These are phyloP conservation scores for Lasius platythorax DNA, from an alignment of 2,888 invertebrate species.

Conservation along the genomic window DNA sequence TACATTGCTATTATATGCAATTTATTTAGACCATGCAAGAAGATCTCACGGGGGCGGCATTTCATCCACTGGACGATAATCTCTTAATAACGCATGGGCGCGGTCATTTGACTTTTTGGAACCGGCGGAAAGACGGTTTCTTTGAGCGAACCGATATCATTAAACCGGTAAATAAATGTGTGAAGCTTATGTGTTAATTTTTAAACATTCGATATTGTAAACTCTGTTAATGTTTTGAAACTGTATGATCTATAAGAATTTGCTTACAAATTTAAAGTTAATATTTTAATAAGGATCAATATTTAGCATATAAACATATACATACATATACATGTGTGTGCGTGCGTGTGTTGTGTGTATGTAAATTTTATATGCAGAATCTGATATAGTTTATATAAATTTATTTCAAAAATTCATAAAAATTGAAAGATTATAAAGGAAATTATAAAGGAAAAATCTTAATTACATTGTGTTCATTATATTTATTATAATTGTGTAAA, in stretches of 20 bases:
- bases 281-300: too few relatives aligned
- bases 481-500: too few relatives aligned
- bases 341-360: not conserved
- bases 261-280: too few relatives aligned
- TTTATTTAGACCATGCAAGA: constrained; percentile 93
- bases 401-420: not conserved
- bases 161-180: constrained; percentile 89
- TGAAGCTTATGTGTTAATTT: not conserved
- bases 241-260: too few relatives aligned
- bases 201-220: too few relatives aligned
- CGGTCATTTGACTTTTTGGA: constrained; percentile 97
- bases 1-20: not conserved
- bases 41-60: constrained; percentile 94
- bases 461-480: not conserved
- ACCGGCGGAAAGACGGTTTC: constrained; percentile 95
- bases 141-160: constrained; percentile 96
- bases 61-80: constrained; percentile 97
- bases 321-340: not conserved
- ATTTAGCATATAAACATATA: too few relatives aligned
- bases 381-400: not conserved
- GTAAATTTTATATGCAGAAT: not conserved
- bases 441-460: not conserved
- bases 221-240: too few relatives aligned
- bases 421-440: not conserved
- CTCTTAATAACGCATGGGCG: constrained; percentile 96